A percentile compares a stretch with the other conserved stretches of the same genome.
phyloP scores from a whole-genome alignment of 1,140 invertebrate species.

The Drosophila melanogaster region Release_6_plus_ISO1_MT NT_037436.4:3331501-3332000 shows the following conservation, averaged over 20 bases:
- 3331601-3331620: constrained; percentile 53
- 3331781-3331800: constrained; percentile 64
- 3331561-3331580: constrained; percentile 57
- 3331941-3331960: constrained; percentile 65
- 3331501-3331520: constrained; percentile 68
- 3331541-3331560: constrained; percentile 54
- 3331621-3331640: constrained; percentile 67
- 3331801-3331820: constrained; percentile 58
- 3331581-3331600: constrained; percentile 30
- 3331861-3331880: constrained; percentile 49
- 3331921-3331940: constrained; percentile 73
- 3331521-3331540: constrained; percentile 61
- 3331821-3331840: constrained; percentile 56
- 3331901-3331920: constrained; percentile 57
- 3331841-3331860: constrained; percentile 54
- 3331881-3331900: constrained; percentile 53
- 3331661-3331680: constrained; percentile 65
- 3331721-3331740: constrained; percentile 52
- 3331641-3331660: constrained; percentile 76
- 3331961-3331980: constrained; percentile 63
- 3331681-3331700: constrained; percentile 67
- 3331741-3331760: constrained; percentile 28
- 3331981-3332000: constrained; percentile 61
- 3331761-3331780: constrained; percentile 58
- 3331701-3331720: constrained; percentile 50